These are phyloP conservation scores for Penelope pileata DNA, from an alignment of 2,113 vertebrate species.

Conservation along the genomic window DNA sequence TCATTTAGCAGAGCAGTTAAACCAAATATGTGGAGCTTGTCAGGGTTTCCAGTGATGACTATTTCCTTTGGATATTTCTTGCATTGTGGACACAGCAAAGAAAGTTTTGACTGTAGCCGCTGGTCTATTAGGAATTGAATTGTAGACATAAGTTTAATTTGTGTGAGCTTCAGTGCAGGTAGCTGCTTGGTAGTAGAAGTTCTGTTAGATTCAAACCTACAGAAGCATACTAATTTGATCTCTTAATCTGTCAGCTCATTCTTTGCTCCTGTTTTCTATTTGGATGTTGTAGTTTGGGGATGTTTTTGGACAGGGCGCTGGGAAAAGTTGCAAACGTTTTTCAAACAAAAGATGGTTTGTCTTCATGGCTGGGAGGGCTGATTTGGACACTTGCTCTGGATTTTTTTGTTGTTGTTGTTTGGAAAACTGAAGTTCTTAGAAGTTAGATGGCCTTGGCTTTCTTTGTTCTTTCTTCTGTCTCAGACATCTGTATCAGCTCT, in stretches of 20 bases:
- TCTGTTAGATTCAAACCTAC: neutral
- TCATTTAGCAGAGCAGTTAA: neutral
- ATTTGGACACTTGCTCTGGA: constrained; percentile 33
- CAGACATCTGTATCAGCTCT: constrained; percentile 64
- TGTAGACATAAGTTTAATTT: neutral
- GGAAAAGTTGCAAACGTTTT: constrained; percentile 55
- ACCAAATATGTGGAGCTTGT: neutral
- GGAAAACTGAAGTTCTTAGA: constrained; percentile 69
- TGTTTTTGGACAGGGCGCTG: constrained; percentile 47
- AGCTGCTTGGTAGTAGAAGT: neutral
- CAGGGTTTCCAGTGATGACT: neutral
- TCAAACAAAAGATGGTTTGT: constrained; percentile 60
- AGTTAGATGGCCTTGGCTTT: constrained; percentile 58
- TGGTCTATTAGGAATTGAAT: neutral
- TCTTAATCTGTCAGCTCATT: constrained; percentile 4
- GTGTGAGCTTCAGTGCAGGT: neutral
- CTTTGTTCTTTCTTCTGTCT: constrained; percentile 63
- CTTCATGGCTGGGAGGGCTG: constrained; percentile 57
- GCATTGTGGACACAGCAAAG: neutral
- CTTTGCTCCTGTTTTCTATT: constrained; percentile 34
- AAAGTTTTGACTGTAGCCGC: neutral
- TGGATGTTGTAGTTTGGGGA: constrained; percentile 35
- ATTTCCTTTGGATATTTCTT: neutral
- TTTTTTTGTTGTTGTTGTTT: constrained; percentile 6
- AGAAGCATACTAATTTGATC: neutral